Base-by-base conservation (phyloP, 1,140 invertebrate genomes). In the Drosophila quadrilineata region DNA sequence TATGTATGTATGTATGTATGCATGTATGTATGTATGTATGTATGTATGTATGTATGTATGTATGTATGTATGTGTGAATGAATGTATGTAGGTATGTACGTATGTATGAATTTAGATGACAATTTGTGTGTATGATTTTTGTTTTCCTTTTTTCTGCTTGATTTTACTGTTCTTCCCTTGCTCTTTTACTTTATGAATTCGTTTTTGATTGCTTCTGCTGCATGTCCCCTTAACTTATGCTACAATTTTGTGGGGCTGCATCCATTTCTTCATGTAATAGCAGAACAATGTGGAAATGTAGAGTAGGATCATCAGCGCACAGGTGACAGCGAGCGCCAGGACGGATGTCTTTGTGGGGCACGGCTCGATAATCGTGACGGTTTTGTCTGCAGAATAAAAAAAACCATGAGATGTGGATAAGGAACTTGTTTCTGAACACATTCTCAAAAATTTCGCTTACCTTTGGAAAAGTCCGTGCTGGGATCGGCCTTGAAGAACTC, bases 281-380 rank as follows among this genome's bases (percentile, higher is more conserved):
- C 94, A 96, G 91, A 96, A 96, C 66, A 97, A 92, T 17, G 95
- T 97, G 49, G 94, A 95, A 75, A 96, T 93, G 90, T 98, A 98
- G 10, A 98, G 93, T n/a, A 98, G 92, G 29, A 97, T 93, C 57
- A 98, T 91, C 28, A 98, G 92, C 29, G 95, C 96, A 88, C 96
- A 97, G 33, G 96, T 97, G 0, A 98, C 95, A 46, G 95, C 95
- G 35, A 98, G 90, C 1, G 96, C 94, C 36, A 98, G 89, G 1
- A 98, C 95, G 3, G 96, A 97, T 14, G 95, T 95, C 90, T 96
- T 96, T 54, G 96, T 97, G 14, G 96, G 96, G 89, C 96, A 98
- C 2, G 95, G 95, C 86, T 96, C 95, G 38, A 96, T 93, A 40
- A 96, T 95, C 41, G 95, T 95, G 43, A 96, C 94, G 24, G 95